phyloP scores from a whole-genome alignment of 2,113 vertebrate species.

The Bambusicola thoracicus region DNA sequence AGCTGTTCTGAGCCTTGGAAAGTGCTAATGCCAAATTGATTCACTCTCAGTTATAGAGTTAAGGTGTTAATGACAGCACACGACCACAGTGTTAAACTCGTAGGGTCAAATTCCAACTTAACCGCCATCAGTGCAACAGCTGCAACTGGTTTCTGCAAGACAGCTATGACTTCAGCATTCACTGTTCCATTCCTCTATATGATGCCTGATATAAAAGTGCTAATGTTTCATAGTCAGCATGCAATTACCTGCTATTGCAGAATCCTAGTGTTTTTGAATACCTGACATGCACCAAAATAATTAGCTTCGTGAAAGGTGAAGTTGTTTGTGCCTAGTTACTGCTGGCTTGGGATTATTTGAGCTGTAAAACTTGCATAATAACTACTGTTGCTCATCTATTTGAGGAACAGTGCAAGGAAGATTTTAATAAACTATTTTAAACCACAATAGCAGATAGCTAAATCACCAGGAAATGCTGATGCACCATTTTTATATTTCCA shows the following conservation, averaged over 20 bases:
- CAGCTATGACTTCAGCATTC: not conserved
- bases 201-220: rapidly evolving
- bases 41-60: not conserved
- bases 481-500: not conserved
- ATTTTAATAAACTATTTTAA: not conserved
- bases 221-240: not conserved
- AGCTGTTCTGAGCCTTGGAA: not conserved
- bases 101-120: not conserved
- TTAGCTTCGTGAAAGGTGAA: not conserved
- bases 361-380: not conserved
- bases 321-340: not conserved
- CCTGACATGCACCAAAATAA: not conserved
- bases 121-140: not conserved
- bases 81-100: rapidly evolving
- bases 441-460: not conserved
- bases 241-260: not conserved
- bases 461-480: not conserved
- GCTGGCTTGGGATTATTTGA: not conserved
- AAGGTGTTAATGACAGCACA: not conserved
- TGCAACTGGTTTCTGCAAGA: not conserved
- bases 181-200: not conserved
- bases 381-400: not conserved
- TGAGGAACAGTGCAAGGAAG: constrained; percentile 1
- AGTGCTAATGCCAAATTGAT: not conserved
- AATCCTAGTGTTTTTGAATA: not conserved